Conservation (phyloP, 2,113 vertebrate genomes). For the Serilophus lunatus region DNA sequence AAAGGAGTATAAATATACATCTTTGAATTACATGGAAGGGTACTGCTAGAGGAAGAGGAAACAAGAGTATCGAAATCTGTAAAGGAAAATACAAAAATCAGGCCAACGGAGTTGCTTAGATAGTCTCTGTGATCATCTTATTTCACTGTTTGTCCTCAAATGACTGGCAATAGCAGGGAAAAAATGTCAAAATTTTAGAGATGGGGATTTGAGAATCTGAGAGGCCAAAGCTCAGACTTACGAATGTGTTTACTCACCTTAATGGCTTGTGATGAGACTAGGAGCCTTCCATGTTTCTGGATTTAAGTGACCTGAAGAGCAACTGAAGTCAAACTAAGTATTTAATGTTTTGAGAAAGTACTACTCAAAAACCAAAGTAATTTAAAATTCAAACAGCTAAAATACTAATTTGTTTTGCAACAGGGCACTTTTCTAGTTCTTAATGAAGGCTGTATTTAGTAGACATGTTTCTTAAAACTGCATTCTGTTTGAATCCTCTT, state of each 20-base stretch:
- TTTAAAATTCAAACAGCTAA: neutral
- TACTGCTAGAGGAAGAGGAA: neutral
- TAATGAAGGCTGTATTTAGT: neutral
- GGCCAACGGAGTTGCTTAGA: neutral
- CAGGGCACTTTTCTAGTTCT: neutral
- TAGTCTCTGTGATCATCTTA: neutral
- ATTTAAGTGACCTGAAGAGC: neutral
- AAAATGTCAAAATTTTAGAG: neutral
- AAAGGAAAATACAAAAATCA: neutral
- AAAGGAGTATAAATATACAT: constrained; percentile 11
- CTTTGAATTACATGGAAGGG: neutral
- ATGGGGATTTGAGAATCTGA: neutral
- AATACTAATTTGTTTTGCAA: neutral
- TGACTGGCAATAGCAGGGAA: neutral
- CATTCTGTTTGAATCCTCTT: neutral
- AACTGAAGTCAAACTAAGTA: neutral
- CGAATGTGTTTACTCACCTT: neutral
- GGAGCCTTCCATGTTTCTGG: neutral
- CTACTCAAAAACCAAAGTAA: neutral
- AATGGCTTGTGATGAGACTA: neutral
- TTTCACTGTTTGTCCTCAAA: neutral
- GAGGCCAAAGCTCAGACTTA: neutral
- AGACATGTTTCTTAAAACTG: neutral
- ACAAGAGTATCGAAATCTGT: neutral
- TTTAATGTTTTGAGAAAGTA: neutral